Evolutionary conservation across 2,113 vertebrate species (phyloP), one percentile per base, ranked within the genome.

Genomic region (Mesitornis unicolor): DNA sequence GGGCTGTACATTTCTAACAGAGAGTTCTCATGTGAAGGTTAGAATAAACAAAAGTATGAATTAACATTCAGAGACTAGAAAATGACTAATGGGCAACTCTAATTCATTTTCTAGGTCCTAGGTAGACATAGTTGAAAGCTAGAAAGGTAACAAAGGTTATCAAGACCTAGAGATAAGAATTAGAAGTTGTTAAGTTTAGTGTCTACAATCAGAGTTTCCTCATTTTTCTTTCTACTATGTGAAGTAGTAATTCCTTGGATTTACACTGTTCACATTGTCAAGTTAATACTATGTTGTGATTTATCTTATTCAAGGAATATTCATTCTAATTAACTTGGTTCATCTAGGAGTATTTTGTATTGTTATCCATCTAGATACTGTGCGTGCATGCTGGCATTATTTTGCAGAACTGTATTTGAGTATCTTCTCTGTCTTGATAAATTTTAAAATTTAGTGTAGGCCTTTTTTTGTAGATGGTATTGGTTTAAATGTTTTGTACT

Each of bases 11-110:
- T 95, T 97, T 97, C 88, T 93, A 96, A 67, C 17, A 10, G 36
- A 67, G 19, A 90, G 50, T 77, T 97, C 96, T 96, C 82, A 87
- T 86, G 84, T 92, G 51, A 93, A 91, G 61, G 71, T 70, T 95
- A 91, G 80, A 90, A 96, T 96, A 98, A 97, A 94, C 95, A 89
- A 73, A 96, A 92, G 87, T 83, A 53, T 90, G 86, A 93, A 96
- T 92, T 94, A 96, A 95, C 87, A 96, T 77, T 94, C 67, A 51
- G 84, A 91, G 69, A 87, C 89, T 36, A 53, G 70, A 60, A 83
- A 84, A 90, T 95, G 92, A 82, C 80, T 91, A 97, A 82, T 76
- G 90, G 87, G 24, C 68, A 65, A 26, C 69, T 42, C 73, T 92
- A 88, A 92, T 96, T 93, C 84, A 84, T 96, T 97, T 94, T 81